Percentiles rank a stretch among this genome's conserved stretches.
Conservation (phyloP, 2,113 vertebrate species). For the Oophaga pumilio region DNA sequence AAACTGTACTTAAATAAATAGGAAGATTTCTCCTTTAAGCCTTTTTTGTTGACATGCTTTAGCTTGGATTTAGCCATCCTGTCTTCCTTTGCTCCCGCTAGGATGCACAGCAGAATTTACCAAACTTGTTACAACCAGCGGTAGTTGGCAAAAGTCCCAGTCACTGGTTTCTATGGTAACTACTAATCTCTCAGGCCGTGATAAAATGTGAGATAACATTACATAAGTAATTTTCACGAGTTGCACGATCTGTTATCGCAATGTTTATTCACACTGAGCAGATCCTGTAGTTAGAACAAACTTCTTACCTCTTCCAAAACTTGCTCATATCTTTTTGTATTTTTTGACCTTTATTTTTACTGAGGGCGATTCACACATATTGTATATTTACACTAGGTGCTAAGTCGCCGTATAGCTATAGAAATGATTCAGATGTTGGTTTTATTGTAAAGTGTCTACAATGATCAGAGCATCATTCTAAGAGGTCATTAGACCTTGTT, state of each 20-base stretch:
- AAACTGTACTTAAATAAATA: not conserved
- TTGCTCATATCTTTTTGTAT: not conserved
- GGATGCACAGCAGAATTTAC: constrained; percentile 28
- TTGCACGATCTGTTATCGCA: constrained; percentile 4
- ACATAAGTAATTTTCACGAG: constrained; percentile 35
- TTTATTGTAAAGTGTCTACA: too few species aligned
- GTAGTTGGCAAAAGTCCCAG: constrained; percentile 27
- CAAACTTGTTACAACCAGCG: constrained; percentile 42
- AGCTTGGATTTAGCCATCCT: not conserved
- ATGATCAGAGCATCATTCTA: too few species aligned
- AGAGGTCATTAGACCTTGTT: too few species aligned
- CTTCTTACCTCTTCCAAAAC: not conserved
- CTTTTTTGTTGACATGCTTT: not conserved
- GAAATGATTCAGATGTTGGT: too few species aligned
- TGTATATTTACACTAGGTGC: not conserved
- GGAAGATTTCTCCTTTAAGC: not conserved
- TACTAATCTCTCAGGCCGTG: constrained; percentile 14
- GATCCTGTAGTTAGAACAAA: not conserved
- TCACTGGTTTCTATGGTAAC: constrained; percentile 28
- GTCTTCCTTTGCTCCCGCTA: constrained; percentile 24
- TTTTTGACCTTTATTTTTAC: not conserved
- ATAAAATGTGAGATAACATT: constrained; percentile 37
- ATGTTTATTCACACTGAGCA: constrained; percentile 36
- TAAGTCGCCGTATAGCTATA: not conserved
- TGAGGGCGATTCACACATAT: not conserved